A percentile compares a stretch with the other conserved stretches of the same genome.
These are phyloP conservation scores for Druceiella hillmani DNA, from an alignment of 2,888 invertebrate genomes.

Conservation along the genomic window DNA sequence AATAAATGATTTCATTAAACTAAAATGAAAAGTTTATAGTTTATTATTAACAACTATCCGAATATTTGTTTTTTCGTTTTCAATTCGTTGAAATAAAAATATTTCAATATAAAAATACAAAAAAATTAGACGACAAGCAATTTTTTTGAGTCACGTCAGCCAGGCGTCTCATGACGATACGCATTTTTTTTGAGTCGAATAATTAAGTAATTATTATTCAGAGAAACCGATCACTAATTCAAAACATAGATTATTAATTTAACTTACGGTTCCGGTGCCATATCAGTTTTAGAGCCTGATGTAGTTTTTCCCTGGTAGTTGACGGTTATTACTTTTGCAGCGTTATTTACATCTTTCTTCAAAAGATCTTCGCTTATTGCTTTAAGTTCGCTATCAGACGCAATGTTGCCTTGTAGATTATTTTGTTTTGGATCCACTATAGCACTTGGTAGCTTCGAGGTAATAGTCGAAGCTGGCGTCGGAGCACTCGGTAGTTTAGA, in stretches of 20 bases:
- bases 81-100: too few species aligned
- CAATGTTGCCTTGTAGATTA: slow-evolving; percentile 27
- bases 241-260: slow-evolving; percentile 8
- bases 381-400: slow-evolving; percentile 58
- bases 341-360: slow-evolving; percentile 69
- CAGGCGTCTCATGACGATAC: too few species aligned
- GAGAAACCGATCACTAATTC: background rate
- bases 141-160: too few species aligned
- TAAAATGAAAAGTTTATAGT: too few species aligned
- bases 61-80: too few species aligned
- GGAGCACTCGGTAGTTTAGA: slow-evolving; percentile 3
- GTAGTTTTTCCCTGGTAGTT: slow-evolving; percentile 72
- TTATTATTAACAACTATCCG: too few species aligned
- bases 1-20: too few species aligned
- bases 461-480: slow-evolving; percentile 4
- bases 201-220: slow-evolving; percentile 5
- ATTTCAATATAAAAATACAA: too few species aligned
- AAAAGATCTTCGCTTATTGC: slow-evolving; percentile 66
- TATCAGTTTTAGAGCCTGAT: slow-evolving; percentile 61
- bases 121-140: too few species aligned
- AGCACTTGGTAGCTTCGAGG: slow-evolving; percentile 39
- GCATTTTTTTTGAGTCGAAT: background rate
- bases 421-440: slow-evolving; percentile 36
- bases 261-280: slow-evolving; percentile 71
- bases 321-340: slow-evolving; percentile 60